phyloP scores from a whole-genome alignment of 2,113 vertebrate species.

The Tiliqua scincoides region DNA sequence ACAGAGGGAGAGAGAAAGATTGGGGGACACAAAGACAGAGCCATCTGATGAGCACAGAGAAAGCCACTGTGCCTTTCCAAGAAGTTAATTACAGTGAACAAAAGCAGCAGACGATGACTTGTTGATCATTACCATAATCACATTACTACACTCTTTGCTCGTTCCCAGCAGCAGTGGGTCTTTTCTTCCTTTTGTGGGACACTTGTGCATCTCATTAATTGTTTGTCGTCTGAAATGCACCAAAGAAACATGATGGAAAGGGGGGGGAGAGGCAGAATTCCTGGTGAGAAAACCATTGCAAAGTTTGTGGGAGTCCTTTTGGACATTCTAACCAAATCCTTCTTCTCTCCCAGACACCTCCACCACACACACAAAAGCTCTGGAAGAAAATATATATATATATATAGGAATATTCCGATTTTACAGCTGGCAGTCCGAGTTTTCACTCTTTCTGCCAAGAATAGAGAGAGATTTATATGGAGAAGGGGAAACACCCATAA shows the following conservation, averaged over 20 bases:
- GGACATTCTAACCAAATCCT: background rate
- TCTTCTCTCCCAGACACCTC: background rate
- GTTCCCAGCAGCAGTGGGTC: slow-evolving; percentile 71
- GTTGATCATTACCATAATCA: slow-evolving; percentile 97
- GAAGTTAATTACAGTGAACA: slow-evolving; percentile 84
- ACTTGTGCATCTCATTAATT: slow-evolving; percentile 55
- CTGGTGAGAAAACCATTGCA: slow-evolving; percentile 26
- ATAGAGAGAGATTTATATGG: slow-evolving; percentile 18
- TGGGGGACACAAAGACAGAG: slow-evolving; percentile 72
- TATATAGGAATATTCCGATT: slow-evolving; percentile 1
- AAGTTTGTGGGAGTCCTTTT: background rate
- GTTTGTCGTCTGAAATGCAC: slow-evolving; percentile 68
- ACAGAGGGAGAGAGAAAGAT: slow-evolving; percentile 76
- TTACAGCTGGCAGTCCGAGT: background rate
- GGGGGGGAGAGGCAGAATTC: background rate
- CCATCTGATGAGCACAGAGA: slow-evolving; percentile 81
- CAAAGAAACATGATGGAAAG: slow-evolving; percentile 22
- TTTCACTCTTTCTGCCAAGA: slow-evolving; percentile 33
- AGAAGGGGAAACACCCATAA: slow-evolving; percentile 33
- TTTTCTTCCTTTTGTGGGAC: slow-evolving; percentile 57
- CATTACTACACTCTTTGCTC: slow-evolving; percentile 86
- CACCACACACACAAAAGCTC: background rate
- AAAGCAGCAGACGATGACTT: slow-evolving; percentile 88
- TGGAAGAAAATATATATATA: slow-evolving; percentile 2
- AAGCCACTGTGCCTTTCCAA: slow-evolving; percentile 76